Evolutionary conservation across 2,113 vertebrate species (phyloP).

Genomic region (Azemiops feae): DNA sequence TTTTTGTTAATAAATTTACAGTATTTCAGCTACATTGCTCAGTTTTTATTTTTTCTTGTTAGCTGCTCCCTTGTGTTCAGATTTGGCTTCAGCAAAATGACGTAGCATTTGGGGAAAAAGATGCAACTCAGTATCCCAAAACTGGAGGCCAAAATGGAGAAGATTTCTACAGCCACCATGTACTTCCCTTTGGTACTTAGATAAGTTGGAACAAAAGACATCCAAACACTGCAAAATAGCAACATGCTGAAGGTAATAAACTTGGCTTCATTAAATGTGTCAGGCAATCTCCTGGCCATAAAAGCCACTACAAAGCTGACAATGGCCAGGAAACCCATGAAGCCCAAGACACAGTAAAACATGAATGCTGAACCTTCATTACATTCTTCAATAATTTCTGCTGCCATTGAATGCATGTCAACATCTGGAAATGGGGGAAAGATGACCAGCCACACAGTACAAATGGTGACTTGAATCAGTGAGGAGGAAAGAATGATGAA

Average conservation of each 20-base stretch:
- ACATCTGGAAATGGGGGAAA: not conserved
- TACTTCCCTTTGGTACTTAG: not conserved
- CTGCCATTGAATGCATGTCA: not conserved
- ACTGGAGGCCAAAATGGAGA: not conserved
- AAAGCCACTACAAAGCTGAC: not conserved
- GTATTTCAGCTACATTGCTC: not conserved
- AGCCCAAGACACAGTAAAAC: not conserved
- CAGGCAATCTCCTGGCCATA: not conserved
- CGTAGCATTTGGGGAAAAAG: constrained; percentile 34
- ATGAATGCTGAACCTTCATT: constrained; percentile 1
- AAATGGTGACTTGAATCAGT: not conserved
- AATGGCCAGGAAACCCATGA: constrained; percentile 10
- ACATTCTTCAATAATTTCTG: not conserved
- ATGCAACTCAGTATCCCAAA: constrained; percentile 17
- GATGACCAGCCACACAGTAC: not conserved
- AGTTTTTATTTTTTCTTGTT: not conserved
- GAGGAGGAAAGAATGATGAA: not conserved
- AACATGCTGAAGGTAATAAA: constrained; percentile 30
- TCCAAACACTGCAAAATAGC: constrained; percentile 9
- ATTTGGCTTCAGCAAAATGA: constrained; percentile 11
- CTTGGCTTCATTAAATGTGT: constrained; percentile 16
- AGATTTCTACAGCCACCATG: not conserved
- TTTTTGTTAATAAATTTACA: not conserved
- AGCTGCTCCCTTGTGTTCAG: not conserved
- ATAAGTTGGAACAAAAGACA: not conserved